Base-by-base conservation (phyloP, 2,888 invertebrate species). In the Rotaria sp. region DNA sequence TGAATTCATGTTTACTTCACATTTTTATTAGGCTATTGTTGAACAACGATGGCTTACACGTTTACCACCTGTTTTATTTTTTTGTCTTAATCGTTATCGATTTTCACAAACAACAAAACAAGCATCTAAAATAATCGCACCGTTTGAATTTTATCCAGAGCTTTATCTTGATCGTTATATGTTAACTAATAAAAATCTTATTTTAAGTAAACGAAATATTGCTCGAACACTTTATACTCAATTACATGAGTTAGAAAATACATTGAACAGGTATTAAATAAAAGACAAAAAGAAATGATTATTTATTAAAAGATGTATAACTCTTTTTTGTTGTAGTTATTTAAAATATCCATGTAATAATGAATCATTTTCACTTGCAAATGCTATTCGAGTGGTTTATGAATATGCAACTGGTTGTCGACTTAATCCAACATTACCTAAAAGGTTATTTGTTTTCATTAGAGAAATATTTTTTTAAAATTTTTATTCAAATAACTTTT, bases 121-220 rank as follows among this genome's bases (percentile, higher is more conserved):
- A 50, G 91, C 92, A n/a, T 92, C 92, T 88, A 92, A 92, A 89
- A 91, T 92, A 85, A 92, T 92, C 88, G 91, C 91, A 88, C 91
- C 91, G 88, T 90, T 92, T 87, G 90, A 90, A 84, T 92, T 92
- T 88, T 92, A 92, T 57, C 89, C 91, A 87, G 88, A 90, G 59
- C 90, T 92, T 74, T 92, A 90, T 88, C 90, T 92, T 90, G 92
- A 92, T 88, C 90, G 92, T 90, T 91, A 92, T 88, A 89, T 92
- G 90, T 91, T 91, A 85, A 88, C 88, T 35, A 92, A 92, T 88
- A 91, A 91, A 88, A 86, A 88, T 55, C 89, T 90, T 35, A 91
- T 91, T 2, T 88, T 90, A 85, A 88, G 89, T 55, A 90, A 91
- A 87, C 88, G 92, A 88, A 90, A 91, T 85, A 88, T 90, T 87